These are phyloP conservation scores for Indicator indicator DNA, from an alignment of 2,113 vertebrate species.

Conservation along the genomic window DNA sequence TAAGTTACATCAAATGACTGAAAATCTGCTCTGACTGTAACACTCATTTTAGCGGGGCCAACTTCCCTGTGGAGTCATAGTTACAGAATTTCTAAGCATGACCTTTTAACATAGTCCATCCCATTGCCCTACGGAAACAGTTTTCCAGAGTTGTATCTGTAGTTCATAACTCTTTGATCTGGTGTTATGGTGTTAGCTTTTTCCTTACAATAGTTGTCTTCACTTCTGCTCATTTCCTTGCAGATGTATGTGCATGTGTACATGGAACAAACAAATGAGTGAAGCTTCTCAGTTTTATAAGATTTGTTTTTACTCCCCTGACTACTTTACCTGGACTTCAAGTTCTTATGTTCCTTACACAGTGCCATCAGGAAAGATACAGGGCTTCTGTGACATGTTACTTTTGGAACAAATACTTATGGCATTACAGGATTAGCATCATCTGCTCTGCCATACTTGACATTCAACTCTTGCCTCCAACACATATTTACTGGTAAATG, in stretches of 20 bases:
- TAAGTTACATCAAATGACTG: not conserved
- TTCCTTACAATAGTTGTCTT: not conserved
- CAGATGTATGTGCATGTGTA: not conserved
- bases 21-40: not conserved
- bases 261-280: not conserved
- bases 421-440: not conserved
- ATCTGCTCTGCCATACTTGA: not conserved
- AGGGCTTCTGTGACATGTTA: not conserved
- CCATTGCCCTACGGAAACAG: not conserved
- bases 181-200: not conserved
- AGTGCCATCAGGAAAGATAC: not conserved
- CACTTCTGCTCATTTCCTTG: not conserved
- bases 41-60: not conserved
- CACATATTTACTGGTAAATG: not conserved
- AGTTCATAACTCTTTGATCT: not conserved
- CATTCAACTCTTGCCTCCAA: not conserved
- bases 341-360: not conserved
- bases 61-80: not conserved
- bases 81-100: not conserved
- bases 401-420: not conserved
- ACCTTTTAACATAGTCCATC: not conserved
- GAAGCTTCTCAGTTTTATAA: not conserved
- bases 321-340: not conserved
- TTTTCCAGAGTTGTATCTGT: not conserved
- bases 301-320: not conserved